Conservation (phyloP, 2,797 vertebrate species). For the Smutsia temminckii region DNA sequence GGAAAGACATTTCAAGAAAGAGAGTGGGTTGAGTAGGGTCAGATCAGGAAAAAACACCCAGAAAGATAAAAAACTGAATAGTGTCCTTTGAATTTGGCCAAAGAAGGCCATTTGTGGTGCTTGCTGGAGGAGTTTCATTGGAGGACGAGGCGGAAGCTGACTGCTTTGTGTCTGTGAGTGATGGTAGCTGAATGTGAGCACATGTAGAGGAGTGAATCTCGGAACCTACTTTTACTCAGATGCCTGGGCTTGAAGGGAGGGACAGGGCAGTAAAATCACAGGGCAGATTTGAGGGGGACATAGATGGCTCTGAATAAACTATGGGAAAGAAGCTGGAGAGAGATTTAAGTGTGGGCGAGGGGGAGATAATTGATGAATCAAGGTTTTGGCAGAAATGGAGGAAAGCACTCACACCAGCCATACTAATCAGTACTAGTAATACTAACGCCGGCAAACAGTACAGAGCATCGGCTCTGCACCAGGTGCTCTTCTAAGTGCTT, state of each 20-base stretch:
- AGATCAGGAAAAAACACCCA: background rate
- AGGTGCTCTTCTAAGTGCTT: background rate
- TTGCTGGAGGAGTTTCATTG: background rate
- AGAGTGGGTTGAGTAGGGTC: background rate
- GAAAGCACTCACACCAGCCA: background rate
- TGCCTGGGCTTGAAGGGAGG: background rate
- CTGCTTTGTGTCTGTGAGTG: no score
- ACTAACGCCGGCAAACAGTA: background rate
- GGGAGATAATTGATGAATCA: background rate
- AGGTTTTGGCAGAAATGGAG: background rate
- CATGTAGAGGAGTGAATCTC: background rate
- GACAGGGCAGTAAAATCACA: background rate
- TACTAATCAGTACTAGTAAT: background rate
- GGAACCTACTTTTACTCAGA: background rate
- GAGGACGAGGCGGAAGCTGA: no score
- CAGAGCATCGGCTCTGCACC: background rate
- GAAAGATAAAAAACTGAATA: background rate
- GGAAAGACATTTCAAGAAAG: background rate
- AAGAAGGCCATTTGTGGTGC: background rate
- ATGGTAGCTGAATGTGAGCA: background rate
- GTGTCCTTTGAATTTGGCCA: background rate
- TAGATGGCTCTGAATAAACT: background rate
- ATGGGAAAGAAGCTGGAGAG: conserved; percentile 1
- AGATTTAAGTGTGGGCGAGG: background rate
- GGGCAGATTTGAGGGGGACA: background rate